Conservation (phyloP, 2,888 invertebrate genomes). For the Corythucha ciliata region DNA sequence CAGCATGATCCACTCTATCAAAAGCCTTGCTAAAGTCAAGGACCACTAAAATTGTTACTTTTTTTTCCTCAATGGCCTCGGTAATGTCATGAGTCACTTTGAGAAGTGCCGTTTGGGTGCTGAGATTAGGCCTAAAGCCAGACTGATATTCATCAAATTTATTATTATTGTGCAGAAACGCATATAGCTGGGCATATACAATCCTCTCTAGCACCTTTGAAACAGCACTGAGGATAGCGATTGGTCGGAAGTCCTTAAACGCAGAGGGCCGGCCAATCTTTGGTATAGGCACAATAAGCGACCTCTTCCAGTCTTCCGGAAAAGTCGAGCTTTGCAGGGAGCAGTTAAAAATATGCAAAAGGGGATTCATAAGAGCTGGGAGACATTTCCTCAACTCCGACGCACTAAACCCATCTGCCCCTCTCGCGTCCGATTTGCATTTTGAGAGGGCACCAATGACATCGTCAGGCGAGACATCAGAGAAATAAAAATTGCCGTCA, state of each 20-base stretch:
- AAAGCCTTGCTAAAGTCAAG: slow-evolving; percentile 4
- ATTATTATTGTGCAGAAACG: background rate
- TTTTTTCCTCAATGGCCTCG: background rate
- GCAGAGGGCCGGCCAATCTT: background rate
- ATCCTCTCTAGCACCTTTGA: slow-evolving; percentile 9
- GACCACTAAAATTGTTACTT: background rate
- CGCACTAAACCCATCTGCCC: background rate
- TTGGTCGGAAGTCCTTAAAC: slow-evolving; percentile 8
- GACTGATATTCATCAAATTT: background rate
- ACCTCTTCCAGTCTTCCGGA: slow-evolving; percentile 11
- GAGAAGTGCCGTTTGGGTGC: slow-evolving; percentile 1
- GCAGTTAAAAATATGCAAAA: slow-evolving; percentile 4
- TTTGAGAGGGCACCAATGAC: background rate
- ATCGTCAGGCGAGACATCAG: no score
- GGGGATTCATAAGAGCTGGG: background rate
- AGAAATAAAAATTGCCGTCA: no score
- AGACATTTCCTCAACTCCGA: background rate
- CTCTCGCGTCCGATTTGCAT: background rate
- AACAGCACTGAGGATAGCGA: slow-evolving; percentile 8
- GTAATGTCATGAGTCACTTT: slow-evolving; percentile 2
- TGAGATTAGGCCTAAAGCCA: background rate
- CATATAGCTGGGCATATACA: background rate
- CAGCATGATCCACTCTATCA: no score
- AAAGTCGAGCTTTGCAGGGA: background rate
- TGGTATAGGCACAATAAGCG: background rate